phyloP scores from a whole-genome alignment of 2,797 vertebrate species.

The Halcyon smyrnensis region DNA sequence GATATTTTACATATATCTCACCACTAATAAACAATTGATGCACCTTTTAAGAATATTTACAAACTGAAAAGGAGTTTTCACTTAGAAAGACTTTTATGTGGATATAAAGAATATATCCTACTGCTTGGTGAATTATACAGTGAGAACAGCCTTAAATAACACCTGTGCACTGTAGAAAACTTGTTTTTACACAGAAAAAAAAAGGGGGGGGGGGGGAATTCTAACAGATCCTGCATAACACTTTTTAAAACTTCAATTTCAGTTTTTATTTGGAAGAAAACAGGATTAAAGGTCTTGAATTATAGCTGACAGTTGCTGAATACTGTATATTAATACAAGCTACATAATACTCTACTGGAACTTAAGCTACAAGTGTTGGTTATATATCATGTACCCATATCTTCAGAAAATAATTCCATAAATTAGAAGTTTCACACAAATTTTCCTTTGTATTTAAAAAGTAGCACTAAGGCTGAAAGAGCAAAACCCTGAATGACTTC shows the following conservation, averaged over 20 bases:
- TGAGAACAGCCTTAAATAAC: not conserved
- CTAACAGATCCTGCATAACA: not conserved
- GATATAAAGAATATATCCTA: not conserved
- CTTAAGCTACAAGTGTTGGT: not conserved
- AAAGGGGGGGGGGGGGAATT: not conserved
- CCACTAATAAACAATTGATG: not conserved
- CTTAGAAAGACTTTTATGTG: not conserved
- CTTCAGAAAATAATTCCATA: not conserved
- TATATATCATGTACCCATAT: not conserved
- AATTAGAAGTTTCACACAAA: not conserved
- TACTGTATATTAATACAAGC: not conserved
- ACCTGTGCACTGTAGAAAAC: not conserved
- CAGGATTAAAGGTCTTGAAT: not conserved
- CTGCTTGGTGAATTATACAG: not conserved
- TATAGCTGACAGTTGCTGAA: not conserved
- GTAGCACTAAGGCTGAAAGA: not conserved
- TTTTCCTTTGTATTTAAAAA: not conserved
- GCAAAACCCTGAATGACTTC: not conserved
- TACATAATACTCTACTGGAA: not conserved
- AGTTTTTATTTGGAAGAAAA: not conserved
- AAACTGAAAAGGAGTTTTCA: not conserved
- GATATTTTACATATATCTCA: not conserved
- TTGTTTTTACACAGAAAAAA: not conserved
- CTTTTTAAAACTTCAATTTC: not conserved
- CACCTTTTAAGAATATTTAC: not conserved